Conservation (phyloP, 2,113 vertebrate species). For the Aphelocoma coerulescens region DNA sequence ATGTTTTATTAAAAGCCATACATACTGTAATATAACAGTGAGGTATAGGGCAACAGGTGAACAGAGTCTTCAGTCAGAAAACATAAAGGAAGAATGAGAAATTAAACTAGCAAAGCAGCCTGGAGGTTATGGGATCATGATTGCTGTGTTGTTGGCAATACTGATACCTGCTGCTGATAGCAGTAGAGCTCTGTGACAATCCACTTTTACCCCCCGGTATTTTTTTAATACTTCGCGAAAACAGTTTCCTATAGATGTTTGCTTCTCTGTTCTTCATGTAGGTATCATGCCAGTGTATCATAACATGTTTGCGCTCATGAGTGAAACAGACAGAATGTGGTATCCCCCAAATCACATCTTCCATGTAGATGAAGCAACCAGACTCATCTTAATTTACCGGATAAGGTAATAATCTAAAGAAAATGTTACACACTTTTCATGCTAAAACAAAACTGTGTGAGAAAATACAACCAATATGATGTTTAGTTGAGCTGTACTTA, state of each 20-base stretch:
- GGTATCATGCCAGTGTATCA: slow-evolving; percentile 87
- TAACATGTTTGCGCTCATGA: slow-evolving; percentile 90
- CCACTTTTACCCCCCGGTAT: neutral
- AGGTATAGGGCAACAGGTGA: neutral
- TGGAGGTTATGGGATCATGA: neutral
- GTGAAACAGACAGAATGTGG: slow-evolving; percentile 84
- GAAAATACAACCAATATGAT: neutral
- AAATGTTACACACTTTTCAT: neutral
- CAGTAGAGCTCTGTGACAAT: neutral
- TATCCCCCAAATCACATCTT: slow-evolving; percentile 92
- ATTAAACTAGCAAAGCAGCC: neutral
- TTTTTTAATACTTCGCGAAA: neutral
- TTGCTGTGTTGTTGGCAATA: neutral
- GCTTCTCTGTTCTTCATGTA: slow-evolving; percentile 62
- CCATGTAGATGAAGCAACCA: slow-evolving; percentile 79
- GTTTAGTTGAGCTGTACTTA: neutral
- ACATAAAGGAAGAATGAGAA: neutral
- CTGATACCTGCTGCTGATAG: neutral
- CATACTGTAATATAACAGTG: neutral
- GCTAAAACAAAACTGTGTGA: neutral
- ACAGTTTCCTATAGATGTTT: neutral
- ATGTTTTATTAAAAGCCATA: neutral
- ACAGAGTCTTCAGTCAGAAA: neutral
- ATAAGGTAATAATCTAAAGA: slow-evolving; percentile 71
- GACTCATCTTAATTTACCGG: slow-evolving; percentile 81